Conservation (phyloP, 2,797 vertebrate genomes). For the Bradypus variegatus region DNA sequence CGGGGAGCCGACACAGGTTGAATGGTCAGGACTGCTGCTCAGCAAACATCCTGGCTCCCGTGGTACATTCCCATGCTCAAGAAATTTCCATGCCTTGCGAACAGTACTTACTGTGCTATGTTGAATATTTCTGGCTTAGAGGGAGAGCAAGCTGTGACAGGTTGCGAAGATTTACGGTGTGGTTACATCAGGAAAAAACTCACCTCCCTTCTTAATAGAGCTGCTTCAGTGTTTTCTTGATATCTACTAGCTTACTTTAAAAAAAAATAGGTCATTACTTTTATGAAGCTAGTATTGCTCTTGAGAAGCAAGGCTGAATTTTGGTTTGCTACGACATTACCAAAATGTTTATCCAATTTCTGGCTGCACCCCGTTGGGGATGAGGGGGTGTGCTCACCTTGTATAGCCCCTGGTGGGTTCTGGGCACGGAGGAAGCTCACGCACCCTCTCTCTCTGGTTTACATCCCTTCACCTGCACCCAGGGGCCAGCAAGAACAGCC, state of each 20-base stretch:
- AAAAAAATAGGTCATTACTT: slow-evolving; percentile 29
- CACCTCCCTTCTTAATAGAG: slow-evolving; percentile 44
- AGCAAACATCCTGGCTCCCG: slow-evolving; percentile 55
- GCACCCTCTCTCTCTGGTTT: background rate
- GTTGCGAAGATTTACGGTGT: slow-evolving; percentile 62
- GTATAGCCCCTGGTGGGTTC: background rate
- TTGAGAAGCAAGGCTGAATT: background rate
- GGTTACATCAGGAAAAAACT: slow-evolving; percentile 39
- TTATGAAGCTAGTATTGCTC: slow-evolving; percentile 19
- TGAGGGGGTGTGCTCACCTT: background rate
- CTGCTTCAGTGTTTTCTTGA: slow-evolving; percentile 13
- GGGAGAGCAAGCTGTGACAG: slow-evolving; percentile 54
- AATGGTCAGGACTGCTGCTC: slow-evolving; percentile 8
- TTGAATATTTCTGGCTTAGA: slow-evolving; percentile 59
- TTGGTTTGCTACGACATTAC: background rate
- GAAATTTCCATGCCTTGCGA: slow-evolving; percentile 60
- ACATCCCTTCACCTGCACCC: background rate
- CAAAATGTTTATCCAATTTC: slow-evolving; percentile 49
- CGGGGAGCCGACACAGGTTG: slow-evolving; percentile 34
- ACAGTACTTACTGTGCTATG: slow-evolving; percentile 58
- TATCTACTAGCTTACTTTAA: slow-evolving; percentile 28
- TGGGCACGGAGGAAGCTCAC: background rate
- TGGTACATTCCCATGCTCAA: slow-evolving; percentile 35
- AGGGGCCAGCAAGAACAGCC: background rate
- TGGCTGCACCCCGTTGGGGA: background rate